Evolutionary conservation across 2,888 invertebrate species (phyloP).

Genomic region (Lasioglossum malachurum): DNA sequence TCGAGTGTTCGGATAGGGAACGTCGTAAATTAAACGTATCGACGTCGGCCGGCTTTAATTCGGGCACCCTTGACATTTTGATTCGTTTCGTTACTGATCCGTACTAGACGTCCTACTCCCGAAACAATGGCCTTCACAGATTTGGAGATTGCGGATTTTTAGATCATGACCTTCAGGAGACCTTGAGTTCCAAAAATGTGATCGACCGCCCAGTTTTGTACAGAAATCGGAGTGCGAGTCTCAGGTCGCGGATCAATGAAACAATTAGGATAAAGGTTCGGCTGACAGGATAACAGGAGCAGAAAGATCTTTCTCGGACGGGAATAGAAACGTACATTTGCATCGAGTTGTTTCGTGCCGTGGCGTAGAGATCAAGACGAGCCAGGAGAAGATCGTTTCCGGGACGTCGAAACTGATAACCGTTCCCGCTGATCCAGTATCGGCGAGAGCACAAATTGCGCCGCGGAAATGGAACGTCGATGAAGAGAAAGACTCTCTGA

Average conservation of each 20-base stretch:
- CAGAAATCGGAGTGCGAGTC: too few relatives aligned
- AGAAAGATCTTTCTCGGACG: not conserved
- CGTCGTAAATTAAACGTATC: not conserved
- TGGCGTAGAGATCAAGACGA: not conserved
- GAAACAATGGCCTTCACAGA: too few relatives aligned
- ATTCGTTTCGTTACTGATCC: not conserved
- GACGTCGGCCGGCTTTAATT: not conserved
- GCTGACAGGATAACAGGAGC: not conserved
- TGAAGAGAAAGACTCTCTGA: constrained; percentile 17
- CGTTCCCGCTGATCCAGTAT: constrained; percentile 20
- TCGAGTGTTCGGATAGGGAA: not conserved
- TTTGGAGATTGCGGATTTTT: too few relatives aligned
- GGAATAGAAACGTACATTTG: not conserved
- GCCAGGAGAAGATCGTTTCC: not conserved
- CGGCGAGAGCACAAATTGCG: not conserved
- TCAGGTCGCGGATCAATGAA: too few relatives aligned
- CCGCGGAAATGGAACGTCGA: constrained; percentile 23
- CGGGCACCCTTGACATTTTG: not conserved
- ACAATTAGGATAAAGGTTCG: too few relatives aligned
- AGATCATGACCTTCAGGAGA: too few relatives aligned
- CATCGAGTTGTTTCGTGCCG: not conserved
- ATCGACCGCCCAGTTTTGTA: too few relatives aligned
- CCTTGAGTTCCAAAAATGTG: too few relatives aligned
- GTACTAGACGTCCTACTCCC: too few relatives aligned
- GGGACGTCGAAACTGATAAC: not conserved